Evolutionary conservation across 2,888 invertebrate genomes (phyloP).

Genomic region (Xestia ashworthii): DNA sequence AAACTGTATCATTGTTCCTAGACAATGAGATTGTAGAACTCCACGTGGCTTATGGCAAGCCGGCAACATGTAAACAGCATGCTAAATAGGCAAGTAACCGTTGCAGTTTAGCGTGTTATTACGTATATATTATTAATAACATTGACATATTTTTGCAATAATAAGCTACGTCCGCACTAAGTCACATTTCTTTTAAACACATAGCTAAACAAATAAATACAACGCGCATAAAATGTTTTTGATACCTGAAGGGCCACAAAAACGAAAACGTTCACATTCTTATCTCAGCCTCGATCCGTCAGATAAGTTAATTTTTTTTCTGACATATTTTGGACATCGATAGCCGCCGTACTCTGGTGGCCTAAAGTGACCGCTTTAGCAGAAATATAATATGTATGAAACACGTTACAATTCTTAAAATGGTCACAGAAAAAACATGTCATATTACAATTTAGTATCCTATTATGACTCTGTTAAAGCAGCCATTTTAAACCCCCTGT

Average conservation of each 20-base stretch:
- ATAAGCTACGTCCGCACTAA: background rate
- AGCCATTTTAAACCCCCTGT: too few relatives aligned
- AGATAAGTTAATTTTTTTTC: background rate
- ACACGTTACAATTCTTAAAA: too few relatives aligned
- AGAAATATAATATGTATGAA: too few relatives aligned
- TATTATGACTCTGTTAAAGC: too few relatives aligned
- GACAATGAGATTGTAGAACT: conserved; percentile 58
- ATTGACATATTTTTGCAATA: background rate
- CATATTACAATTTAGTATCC: too few relatives aligned
- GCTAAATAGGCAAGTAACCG: conserved; percentile 35
- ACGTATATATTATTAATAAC: background rate
- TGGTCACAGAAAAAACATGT: too few relatives aligned
- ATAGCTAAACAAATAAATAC: background rate
- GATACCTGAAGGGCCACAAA: background rate
- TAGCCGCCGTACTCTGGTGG: background rate
- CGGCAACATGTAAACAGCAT: conserved; percentile 47
- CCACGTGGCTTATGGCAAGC: conserved; percentile 58
- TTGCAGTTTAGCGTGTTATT: conserved; percentile 20
- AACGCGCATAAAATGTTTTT: conserved; percentile 1
- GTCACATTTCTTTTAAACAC: conserved; percentile 2
- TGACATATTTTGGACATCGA: background rate
- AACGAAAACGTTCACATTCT: background rate
- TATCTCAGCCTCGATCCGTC: background rate
- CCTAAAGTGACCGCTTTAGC: too few relatives aligned
- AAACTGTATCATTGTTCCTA: conserved; percentile 55